Conservation (phyloP, 2,797 vertebrate genomes). For the Smutsia gigantea region DNA sequence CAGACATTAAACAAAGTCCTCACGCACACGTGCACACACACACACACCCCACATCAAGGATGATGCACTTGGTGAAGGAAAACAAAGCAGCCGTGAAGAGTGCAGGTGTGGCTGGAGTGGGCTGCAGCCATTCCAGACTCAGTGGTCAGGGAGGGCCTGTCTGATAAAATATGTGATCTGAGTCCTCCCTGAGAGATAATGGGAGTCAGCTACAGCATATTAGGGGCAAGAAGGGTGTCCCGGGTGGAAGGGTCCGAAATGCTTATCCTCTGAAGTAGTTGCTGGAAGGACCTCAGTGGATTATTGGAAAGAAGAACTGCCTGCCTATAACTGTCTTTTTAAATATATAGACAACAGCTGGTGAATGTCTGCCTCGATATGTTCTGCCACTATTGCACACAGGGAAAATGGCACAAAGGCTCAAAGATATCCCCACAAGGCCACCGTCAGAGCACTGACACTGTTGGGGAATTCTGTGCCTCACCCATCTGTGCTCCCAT, state of each 20-base stretch:
- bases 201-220: no score
- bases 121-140: neutral
- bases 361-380: neutral
- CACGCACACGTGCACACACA: no score
- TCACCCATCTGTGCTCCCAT: neutral
- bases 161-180: neutral
- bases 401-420: no score
- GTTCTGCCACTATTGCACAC: neutral
- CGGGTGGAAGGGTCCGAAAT: neutral
- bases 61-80: neutral
- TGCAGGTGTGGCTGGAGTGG: no score
- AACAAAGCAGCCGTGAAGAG: neutral
- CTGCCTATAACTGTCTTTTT: neutral
- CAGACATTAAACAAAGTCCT: neutral
- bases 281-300: neutral
- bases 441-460: neutral
- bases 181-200: neutral
- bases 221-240: accelerated
- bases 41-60: no score
- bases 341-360: neutral
- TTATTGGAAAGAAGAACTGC: neutral
- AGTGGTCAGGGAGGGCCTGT: neutral
- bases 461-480: neutral
- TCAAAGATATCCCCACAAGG: neutral
- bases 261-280: no score